These are phyloP conservation scores for Sisor rabdophorus DNA, from an alignment of 2,113 vertebrate species.

Conservation along the genomic window DNA sequence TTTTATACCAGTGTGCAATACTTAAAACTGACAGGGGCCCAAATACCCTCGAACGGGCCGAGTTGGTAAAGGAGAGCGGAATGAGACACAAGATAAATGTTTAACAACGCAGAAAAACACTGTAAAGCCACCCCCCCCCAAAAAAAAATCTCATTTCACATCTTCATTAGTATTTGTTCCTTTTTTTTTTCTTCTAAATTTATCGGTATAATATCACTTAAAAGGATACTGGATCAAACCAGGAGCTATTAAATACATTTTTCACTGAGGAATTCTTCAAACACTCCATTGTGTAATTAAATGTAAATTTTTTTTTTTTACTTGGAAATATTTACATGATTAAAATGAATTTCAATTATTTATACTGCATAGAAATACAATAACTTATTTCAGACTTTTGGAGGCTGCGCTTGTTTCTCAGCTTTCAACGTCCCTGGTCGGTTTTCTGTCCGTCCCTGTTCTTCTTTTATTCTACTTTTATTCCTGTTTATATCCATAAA, in stretches of 20 bases:
- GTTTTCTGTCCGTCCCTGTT: constrained; percentile 5
- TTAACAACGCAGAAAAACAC: constrained; percentile 15
- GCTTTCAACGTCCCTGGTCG: constrained; percentile 3
- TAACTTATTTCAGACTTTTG: constrained; percentile 37
- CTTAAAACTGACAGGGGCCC: constrained; percentile 16
- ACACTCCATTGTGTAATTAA: constrained; percentile 28
- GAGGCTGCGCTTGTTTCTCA: neutral
- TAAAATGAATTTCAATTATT: constrained; percentile 30
- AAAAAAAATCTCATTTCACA: constrained; percentile 11
- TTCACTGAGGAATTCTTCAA: constrained; percentile 22
- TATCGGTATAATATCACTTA: too few species aligned
- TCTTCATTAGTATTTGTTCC: neutral
- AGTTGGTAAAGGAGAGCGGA: neutral
- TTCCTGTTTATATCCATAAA: constrained; percentile 17
- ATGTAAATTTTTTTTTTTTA: constrained; percentile 9
- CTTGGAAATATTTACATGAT: constrained; percentile 24
- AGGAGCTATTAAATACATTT: neutral
- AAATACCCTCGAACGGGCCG: constrained; percentile 10
- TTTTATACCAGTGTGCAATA: constrained; percentile 45
- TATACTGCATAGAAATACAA: constrained; percentile 39
- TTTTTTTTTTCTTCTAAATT: neutral
- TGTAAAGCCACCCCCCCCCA: constrained; percentile 14
- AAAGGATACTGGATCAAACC: neutral
- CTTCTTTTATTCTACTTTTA: constrained; percentile 12
- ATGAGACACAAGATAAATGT: neutral